A percentile compares a stretch with the other conserved stretches of the same genome.
Conservation (phyloP, 2,113 vertebrate species). For the Axis porcinus region DNA sequence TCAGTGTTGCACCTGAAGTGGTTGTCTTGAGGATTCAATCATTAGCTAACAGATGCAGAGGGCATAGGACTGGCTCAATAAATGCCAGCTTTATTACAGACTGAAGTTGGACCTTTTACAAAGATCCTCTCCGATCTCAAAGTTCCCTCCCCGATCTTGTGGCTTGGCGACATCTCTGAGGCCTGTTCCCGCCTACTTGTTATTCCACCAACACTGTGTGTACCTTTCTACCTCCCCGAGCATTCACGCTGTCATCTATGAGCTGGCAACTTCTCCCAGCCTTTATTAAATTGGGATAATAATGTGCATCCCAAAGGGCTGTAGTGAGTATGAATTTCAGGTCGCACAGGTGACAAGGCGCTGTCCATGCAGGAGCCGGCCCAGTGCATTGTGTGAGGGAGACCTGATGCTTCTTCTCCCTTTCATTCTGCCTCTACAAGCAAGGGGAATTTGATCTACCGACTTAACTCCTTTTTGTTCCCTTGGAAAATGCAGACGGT, state of each 20-base stretch:
- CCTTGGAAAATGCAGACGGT: background rate
- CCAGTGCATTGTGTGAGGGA: background rate
- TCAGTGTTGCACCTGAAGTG: background rate
- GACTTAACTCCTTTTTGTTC: background rate
- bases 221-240: background rate
- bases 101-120: background rate
- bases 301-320: background rate
- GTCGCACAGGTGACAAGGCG: background rate
- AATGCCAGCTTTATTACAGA: background rate
- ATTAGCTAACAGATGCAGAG: background rate
- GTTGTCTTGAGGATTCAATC: background rate
- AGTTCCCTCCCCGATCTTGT: background rate
- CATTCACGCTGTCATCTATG: background rate
- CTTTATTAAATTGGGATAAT: background rate
- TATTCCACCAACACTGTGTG: fast-evolving
- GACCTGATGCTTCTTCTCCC: background rate
- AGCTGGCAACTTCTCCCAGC: background rate
- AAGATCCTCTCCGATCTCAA: background rate
- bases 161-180: background rate
- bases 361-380: background rate
- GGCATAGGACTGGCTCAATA: background rate
- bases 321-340: background rate
- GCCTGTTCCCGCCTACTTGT: fast-evolving
- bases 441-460: background rate
- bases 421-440: background rate